These are phyloP conservation scores for Drosophila nikananu DNA, from an alignment of 1,140 invertebrate species.

Conservation along the genomic window DNA sequence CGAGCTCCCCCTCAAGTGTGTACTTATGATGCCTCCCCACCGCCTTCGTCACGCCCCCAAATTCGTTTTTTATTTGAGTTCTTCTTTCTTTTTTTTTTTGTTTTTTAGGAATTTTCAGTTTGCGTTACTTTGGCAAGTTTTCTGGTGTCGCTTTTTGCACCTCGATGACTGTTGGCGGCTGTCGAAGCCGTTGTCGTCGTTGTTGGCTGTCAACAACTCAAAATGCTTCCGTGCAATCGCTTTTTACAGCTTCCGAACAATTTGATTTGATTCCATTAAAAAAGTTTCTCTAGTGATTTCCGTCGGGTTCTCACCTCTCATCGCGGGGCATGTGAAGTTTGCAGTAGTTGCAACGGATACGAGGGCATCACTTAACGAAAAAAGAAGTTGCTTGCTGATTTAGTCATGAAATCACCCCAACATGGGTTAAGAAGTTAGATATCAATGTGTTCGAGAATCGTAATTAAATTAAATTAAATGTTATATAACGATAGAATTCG, in stretches of 20 bases:
- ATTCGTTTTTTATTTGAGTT: conserved; percentile 16
- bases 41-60: conserved; percentile 25
- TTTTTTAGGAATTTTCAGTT: conserved; percentile 58
- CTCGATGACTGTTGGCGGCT: conserved; percentile 68
- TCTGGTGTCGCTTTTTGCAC: conserved; percentile 70
- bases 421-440: neutral
- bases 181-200: conserved; percentile 44
- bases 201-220: conserved; percentile 76
- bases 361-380: conserved; percentile 2
- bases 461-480: too few species aligned
- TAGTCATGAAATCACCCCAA: neutral
- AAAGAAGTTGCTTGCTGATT: neutral
- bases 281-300: conserved; percentile 83
- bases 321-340: conserved; percentile 42
- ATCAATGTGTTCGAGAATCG: neutral
- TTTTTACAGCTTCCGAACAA: conserved; percentile 85
- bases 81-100: neutral
- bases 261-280: conserved; percentile 85
- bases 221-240: conserved; percentile 84
- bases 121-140: conserved; percentile 71
- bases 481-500: too few species aligned
- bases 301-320: conserved; percentile 38
- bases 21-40: conserved; percentile 65
- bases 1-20: conserved; percentile 63
- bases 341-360: conserved; percentile 51